Conservation (phyloP, 1,140 invertebrate genomes). For the Drosophila sechellia region DNA sequence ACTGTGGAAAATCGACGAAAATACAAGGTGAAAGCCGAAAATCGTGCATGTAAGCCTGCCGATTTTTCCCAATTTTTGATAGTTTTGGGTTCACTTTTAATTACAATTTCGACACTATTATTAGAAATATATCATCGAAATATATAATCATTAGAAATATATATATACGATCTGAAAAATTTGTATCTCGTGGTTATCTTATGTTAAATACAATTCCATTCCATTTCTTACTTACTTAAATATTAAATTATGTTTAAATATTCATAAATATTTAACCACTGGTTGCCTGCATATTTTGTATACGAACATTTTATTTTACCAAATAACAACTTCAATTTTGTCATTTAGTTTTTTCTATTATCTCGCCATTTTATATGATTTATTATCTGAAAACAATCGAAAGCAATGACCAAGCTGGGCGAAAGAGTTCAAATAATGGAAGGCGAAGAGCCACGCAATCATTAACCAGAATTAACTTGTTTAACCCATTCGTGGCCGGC, state of each 20-base stretch:
- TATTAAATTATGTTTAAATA: no score
- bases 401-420: background rate
- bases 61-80: background rate
- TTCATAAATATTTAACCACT: no score
- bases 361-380: background rate
- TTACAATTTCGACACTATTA: slow-evolving; percentile 7
- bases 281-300: no score
- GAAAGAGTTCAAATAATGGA: background rate
- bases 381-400: background rate
- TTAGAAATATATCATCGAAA: background rate
- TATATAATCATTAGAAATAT: background rate
- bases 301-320: no score
- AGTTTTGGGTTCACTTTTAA: background rate
- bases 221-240: no score
- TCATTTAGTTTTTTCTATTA: background rate
- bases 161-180: no score
- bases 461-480: slow-evolving; percentile 53
- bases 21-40: background rate
- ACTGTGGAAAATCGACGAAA: no score
- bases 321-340: no score
- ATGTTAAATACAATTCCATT: no score
- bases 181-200: no score
- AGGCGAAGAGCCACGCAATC: slow-evolving; percentile 16
- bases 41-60: slow-evolving; percentile 16
- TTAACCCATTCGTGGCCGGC: slow-evolving; percentile 36